A percentile compares a stretch with the other conserved stretches of the same genome.
phyloP scores from a whole-genome alignment of 2,888 invertebrate species.

The Syrphus vitripennis region DNA sequence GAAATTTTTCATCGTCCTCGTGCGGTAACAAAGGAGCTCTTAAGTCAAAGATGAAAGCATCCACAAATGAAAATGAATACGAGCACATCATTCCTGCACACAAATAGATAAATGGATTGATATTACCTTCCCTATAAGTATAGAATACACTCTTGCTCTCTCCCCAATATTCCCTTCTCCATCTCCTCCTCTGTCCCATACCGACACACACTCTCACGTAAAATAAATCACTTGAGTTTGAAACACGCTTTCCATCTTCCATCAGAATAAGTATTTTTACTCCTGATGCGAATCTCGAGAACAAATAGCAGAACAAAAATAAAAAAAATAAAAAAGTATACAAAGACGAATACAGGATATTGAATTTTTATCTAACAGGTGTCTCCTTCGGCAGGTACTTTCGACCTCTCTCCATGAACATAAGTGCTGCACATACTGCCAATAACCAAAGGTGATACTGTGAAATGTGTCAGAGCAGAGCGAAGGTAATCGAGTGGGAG shows the following conservation, averaged over 20 bases:
- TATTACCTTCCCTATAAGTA: slow-evolving; percentile 21
- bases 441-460: slow-evolving; percentile 43
- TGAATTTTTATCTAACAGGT: slow-evolving; percentile 74
- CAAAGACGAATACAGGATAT: slow-evolving; percentile 73
- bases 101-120: slow-evolving; percentile 65
- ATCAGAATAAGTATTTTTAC: not conserved
- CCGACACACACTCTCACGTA: not conserved
- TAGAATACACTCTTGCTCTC: not conserved
- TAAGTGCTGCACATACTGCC: not conserved
- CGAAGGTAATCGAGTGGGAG: slow-evolving; percentile 11
- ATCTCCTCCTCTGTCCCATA: not conserved
- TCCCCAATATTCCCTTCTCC: not conserved
- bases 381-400: slow-evolving; percentile 50
- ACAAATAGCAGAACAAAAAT: slow-evolving; percentile 18
- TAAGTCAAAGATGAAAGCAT: slow-evolving; percentile 53
- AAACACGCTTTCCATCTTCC: slow-evolving; percentile 20
- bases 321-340: slow-evolving; percentile 17
- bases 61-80: slow-evolving; percentile 54
- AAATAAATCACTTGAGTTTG: slow-evolving; percentile 31
- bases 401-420: slow-evolving; percentile 1
- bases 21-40: slow-evolving; percentile 41
- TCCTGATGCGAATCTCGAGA: not conserved
- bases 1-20: not conserved
- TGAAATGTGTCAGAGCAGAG: slow-evolving; percentile 37
- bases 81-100: not conserved